phyloP scores from a whole-genome alignment of 35 echinoderm and acorn worm species.

The Eucidaris tribuloides region DNA sequence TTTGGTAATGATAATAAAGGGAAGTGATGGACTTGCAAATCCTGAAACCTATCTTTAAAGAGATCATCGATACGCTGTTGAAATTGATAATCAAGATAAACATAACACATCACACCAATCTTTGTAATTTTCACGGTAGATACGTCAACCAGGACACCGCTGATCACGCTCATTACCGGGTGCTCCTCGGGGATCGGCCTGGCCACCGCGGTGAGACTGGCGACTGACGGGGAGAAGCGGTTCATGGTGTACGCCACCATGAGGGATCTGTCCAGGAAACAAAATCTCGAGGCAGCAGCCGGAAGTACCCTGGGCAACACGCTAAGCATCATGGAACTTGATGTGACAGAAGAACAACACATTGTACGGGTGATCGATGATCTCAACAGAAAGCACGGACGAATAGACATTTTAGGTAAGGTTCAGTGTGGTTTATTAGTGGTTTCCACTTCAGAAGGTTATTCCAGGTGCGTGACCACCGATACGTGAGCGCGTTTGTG shows the following conservation, averaged over 20 bases:
- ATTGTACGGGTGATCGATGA: neutral
- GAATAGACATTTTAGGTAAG: slow-evolving; percentile 48
- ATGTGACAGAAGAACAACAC: slow-evolving; percentile 18
- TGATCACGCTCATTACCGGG: slow-evolving; percentile 43
- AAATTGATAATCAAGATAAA: no score
- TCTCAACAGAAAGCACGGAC: slow-evolving; percentile 13
- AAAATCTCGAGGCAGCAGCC: neutral
- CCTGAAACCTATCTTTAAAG: no score
- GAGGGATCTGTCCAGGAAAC: neutral
- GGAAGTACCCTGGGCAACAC: slow-evolving; percentile 11
- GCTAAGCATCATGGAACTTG: slow-evolving; percentile 26
- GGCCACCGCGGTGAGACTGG: slow-evolving; percentile 11
- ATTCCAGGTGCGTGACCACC: no score
- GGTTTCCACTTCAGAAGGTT: neutral
- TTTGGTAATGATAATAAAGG: no score
- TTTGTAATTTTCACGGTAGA: no score
- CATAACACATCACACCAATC: no score
- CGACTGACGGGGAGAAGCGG: slow-evolving; percentile 6
- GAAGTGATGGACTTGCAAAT: no score
- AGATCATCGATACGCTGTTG: no score
- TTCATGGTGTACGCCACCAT: slow-evolving; percentile 55
- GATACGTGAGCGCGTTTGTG: neutral
- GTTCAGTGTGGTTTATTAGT: neutral
- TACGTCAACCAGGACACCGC: neutral
- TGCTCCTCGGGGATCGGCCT: slow-evolving; percentile 61